Evolutionary conservation across 2,888 invertebrate genomes (phyloP), one percentile per base, ranked within the genome.

Genomic region (Meganola albula): DNA sequence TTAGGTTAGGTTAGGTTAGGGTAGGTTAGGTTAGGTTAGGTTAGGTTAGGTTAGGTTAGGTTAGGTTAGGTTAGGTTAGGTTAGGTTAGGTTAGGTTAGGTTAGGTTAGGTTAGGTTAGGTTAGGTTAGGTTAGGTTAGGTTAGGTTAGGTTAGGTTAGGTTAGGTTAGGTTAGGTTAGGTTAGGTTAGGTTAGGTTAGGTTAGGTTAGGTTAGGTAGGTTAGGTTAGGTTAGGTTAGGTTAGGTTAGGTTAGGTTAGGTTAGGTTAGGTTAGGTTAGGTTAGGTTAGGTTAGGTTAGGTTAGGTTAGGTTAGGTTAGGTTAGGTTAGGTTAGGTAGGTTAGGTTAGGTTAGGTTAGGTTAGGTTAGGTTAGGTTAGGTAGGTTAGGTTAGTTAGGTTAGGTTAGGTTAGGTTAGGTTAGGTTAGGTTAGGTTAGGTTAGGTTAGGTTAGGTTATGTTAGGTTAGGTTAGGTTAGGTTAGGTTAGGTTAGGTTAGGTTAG

Each of bases 41-140:
- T 21, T 29, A 21, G 20, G 21, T 21, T 27, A 20, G 16, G 27
- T 20, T 27, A 20, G 16, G 27, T 20, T 27, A 20, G 10, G 27
- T 20, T 30, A 33, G 10, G 24, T 12, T 27, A 10, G 16, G 27
- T 20, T 27, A 20, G 8, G 16, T 20, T 27, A 20, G 16, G 27
- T 20, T 27, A 20, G 8, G 27, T 20, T 27, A 20, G 16, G 20
- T 20, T 18, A 20, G 16, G 27, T 31, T 27, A 10, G 16, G 27
- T 20, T 27, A 20, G 16, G 27, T 20, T 27, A 20, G 8, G 16
- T 20, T 27, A 22, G 21, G 29, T 22, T 29, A 22, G 21, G 29
- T 22, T 29, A 22, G 21, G 29, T 22, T 29, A 22, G 21, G 22
- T 22, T 22, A 22, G 29, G 22, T 22, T 22, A 22, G 29, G 12